Base-by-base conservation (phyloP, 92 coral and sea anemone species). In the Zoanthus sansibaricus region DNA sequence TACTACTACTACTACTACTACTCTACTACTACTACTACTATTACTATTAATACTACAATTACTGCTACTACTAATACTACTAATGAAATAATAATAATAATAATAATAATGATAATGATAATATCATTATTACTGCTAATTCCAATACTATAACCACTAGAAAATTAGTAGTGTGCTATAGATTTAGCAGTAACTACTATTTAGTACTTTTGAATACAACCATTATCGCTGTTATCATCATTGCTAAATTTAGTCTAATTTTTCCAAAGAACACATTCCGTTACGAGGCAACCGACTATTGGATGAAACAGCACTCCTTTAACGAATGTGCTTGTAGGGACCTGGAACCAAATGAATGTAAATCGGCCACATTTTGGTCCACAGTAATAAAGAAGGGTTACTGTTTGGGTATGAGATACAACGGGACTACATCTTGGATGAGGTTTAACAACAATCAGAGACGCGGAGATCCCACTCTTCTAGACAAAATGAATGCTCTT, bases 391-490 rank as follows among this genome's bases (percentile, higher is more conserved):
- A 45, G 59, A 79, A 64, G 20, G 84, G 73, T 16, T 61, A 61
- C 21, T 79, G 84, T 42, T 52, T 79, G 30, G 84, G 84, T n/a
- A 79, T 79, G 84, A 47, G 62, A n/a, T 79, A 62, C 84, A 79
- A 79, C 18, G 84, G 84, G 48, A n/a, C 59, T 12, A 62, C 55
- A 31, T 64, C 84, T 25, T 79, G 84, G 84, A 79, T 62, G 7
- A 79, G 18, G 84, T 45, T 79, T 1, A 11, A 79, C 17, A 69
- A 44, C 7, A 16, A 25, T 21, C 73, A 20, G 46, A 20, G 74
- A 11, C 56, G 62, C 14, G 33, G 84, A 1, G 84, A 1, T 13
- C 18, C 9, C 11, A 80, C 85, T 20, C 62, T 80, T 45, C 61
- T 44, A 66, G 85, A 66, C 74, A 66, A 66, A 66, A 80, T 80